Percentiles rank a stretch among this genome's conserved stretches.
phyloP scores from a whole-genome alignment of 2,113 vertebrate genomes.

The Nesoenas mayeri region DNA sequence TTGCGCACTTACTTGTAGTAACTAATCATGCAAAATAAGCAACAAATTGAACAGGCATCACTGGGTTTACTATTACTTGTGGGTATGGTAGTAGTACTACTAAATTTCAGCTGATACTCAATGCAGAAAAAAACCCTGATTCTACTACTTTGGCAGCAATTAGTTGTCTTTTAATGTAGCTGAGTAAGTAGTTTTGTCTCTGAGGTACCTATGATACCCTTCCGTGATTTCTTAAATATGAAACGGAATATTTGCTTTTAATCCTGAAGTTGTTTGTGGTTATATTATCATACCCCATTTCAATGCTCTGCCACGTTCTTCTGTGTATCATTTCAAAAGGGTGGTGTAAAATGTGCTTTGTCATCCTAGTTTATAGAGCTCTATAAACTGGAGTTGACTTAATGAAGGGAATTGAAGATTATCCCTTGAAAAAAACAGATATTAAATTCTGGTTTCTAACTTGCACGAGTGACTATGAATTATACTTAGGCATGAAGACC shows the following conservation, averaged over 20 bases:
- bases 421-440: neutral
- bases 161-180: neutral
- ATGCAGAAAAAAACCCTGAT: neutral
- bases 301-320: neutral
- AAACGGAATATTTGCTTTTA: slow-evolving; percentile 27
- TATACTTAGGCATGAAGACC: neutral
- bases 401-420: neutral
- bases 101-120: neutral
- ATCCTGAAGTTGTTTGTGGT: neutral
- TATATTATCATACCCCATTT: neutral
- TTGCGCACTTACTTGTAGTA: neutral
- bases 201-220: neutral
- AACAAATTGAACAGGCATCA: neutral
- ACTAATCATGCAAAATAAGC: neutral
- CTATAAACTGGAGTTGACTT: neutral
- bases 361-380: neutral
- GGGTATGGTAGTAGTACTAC: neutral
- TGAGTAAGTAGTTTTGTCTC: slow-evolving; percentile 17
- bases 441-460: neutral
- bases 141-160: slow-evolving; percentile 10
- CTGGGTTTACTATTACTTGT: neutral
- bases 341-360: neutral
- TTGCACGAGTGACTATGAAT: neutral
- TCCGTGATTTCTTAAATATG: slow-evolving; percentile 9
- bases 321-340: neutral